Conservation (phyloP, 2,113 vertebrate genomes). For the Otis tarda region DNA sequence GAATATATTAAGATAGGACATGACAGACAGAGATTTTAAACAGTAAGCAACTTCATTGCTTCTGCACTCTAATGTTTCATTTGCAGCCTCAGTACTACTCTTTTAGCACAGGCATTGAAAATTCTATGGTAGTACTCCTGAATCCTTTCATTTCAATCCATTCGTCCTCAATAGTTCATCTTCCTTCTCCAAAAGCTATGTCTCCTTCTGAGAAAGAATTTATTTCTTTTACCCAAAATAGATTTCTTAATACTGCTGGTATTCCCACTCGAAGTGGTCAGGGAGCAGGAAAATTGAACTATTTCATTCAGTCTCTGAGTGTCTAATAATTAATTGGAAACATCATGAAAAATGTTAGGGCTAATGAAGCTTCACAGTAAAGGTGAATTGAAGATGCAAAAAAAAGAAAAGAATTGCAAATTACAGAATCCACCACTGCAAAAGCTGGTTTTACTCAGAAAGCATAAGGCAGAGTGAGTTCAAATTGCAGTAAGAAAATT, state of each 20-base stretch:
- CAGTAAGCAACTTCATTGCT: not conserved
- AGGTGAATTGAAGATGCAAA: not conserved
- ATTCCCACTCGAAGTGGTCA: not conserved
- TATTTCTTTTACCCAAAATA: not conserved
- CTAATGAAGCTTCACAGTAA: conserved; percentile 11
- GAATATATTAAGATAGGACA: not conserved
- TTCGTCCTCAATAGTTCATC: not conserved
- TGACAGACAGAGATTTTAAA: not conserved
- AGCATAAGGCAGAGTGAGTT: not conserved
- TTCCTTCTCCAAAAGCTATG: not conserved
- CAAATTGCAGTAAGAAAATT: not conserved
- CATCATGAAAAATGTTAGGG: not conserved
- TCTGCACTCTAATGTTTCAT: not conserved
- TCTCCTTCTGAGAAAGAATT: not conserved
- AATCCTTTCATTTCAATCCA: not conserved
- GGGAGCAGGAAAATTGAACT: not conserved
- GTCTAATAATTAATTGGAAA: conserved; percentile 33
- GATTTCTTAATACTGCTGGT: not conserved
- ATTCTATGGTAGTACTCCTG: not conserved
- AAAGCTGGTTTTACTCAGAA: not conserved
- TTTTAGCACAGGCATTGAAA: not conserved
- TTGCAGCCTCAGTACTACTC: not conserved
- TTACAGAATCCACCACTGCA: not conserved
- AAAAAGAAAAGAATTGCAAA: not conserved
- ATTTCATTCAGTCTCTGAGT: not conserved